Evolutionary conservation across 2,888 invertebrate genomes (phyloP).

Genomic region (Cantharis rustica): DNA sequence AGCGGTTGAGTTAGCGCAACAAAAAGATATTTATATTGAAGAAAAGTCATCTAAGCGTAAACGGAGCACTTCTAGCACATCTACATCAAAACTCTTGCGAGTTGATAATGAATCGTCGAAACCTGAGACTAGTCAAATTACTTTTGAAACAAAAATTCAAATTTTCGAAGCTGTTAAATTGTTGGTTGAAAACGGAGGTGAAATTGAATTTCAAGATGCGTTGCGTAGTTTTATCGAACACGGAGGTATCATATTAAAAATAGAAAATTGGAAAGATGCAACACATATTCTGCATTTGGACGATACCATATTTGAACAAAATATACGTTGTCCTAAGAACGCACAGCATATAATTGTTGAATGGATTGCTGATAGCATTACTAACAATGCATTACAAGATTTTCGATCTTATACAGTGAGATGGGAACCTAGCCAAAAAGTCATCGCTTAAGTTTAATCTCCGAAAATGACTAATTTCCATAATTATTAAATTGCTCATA

Average conservation of each 20-base stretch:
- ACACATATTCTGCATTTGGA: conserved; percentile 54
- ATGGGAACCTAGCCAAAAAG: neutral
- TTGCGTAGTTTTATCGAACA: conserved; percentile 69
- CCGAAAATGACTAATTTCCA: too few relatives aligned
- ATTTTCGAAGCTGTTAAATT: conserved; percentile 58
- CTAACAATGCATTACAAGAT: conserved; percentile 45
- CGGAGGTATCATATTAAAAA: conserved; percentile 58
- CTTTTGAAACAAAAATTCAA: conserved; percentile 45
- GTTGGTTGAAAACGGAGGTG: conserved; percentile 49
- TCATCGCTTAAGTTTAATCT: neutral
- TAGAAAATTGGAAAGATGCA: conserved; percentile 42
- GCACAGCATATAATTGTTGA: conserved; percentile 50
- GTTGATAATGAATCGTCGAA: neutral
- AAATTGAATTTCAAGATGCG: conserved; percentile 46
- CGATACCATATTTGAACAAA: conserved; percentile 35
- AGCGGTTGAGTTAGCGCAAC: conserved; percentile 11
- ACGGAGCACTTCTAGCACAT: neutral
- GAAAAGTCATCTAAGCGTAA: neutral
- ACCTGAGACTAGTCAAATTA: neutral
- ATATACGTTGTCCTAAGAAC: conserved; percentile 39
- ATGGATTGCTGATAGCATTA: conserved; percentile 57
- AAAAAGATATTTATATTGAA: neutral
- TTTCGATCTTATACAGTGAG: conserved; percentile 42
- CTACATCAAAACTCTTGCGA: neutral
- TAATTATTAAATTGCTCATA: too few relatives aligned